Percentiles rank a stretch among this genome's conserved stretches.
phyloP scores from a whole-genome alignment of 2,113 vertebrate species.

The Sinocyclocheilus maitianheensis region DNA sequence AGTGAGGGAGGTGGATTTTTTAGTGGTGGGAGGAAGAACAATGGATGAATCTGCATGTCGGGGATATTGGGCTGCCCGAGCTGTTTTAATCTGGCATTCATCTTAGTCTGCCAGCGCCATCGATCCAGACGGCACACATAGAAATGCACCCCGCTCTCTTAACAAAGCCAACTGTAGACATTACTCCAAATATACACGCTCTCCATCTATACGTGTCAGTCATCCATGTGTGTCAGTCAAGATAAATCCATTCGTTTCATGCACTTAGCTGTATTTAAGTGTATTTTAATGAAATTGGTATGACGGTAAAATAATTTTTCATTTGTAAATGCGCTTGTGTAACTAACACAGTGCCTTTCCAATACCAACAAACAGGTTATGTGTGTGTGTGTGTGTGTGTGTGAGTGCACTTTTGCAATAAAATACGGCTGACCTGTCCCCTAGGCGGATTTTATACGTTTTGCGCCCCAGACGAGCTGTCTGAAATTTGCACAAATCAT shows the following conservation, averaged over 20 bases:
- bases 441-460: conserved; percentile 9
- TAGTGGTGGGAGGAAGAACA: conserved; percentile 56
- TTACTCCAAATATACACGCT: conserved; percentile 48
- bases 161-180: conserved; percentile 52
- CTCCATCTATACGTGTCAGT: conserved; percentile 41
- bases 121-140: conserved; percentile 58
- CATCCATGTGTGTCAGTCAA: conserved; percentile 32
- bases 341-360: conserved; percentile 26
- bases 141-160: conserved; percentile 46
- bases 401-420: conserved; percentile 21
- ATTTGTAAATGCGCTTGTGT: conserved; percentile 42
- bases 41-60: conserved; percentile 59
- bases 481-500: conserved; percentile 40
- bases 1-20: conserved; percentile 29
- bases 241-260: conserved; percentile 19
- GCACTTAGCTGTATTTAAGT: conserved; percentile 24
- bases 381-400: not conserved
- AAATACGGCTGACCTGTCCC: conserved; percentile 33
- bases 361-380: conserved; percentile 22
- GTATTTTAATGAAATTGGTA: conserved; percentile 37
- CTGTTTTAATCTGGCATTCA: conserved; percentile 61
- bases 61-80: conserved; percentile 56
- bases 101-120: conserved; percentile 60
- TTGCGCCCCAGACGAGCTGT: conserved; percentile 23
- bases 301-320: conserved; percentile 19